These are phyloP conservation scores for Eupsilia transversa DNA, from an alignment of 2,888 invertebrate species.

Conservation along the genomic window DNA sequence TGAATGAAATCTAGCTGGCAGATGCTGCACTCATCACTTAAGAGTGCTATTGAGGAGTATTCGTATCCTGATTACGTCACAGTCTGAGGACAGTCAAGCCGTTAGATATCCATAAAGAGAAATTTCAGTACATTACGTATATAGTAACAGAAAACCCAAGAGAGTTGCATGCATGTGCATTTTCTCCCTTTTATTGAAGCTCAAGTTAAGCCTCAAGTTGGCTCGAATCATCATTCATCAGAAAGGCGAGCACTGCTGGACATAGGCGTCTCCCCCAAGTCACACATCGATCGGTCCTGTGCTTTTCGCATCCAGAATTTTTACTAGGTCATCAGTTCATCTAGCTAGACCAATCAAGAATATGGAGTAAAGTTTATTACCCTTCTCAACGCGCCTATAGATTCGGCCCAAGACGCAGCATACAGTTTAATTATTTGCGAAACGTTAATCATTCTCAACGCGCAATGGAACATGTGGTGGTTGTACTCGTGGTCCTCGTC, in stretches of 20 bases:
- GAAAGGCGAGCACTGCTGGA: background rate
- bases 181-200: background rate
- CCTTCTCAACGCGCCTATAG: slow-evolving; percentile 84
- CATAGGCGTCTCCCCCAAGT: background rate
- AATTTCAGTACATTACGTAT: background rate
- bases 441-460: slow-evolving; percentile 82
- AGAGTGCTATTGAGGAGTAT: background rate
- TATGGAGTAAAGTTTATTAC: slow-evolving; percentile 69
- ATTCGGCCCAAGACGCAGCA: slow-evolving; percentile 84
- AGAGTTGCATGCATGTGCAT: background rate
- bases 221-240: background rate
- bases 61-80: background rate
- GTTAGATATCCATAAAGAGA: background rate
- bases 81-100: background rate
- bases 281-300: background rate
- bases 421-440: slow-evolving; percentile 87
- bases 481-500: slow-evolving; percentile 75
- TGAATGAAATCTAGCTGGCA: background rate
- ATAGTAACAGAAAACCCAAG: background rate
- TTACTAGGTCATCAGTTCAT: background rate
- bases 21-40: background rate
- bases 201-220: background rate
- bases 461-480: slow-evolving; percentile 82
- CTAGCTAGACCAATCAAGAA: background rate
- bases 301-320: background rate